A percentile compares a stretch with the other conserved stretches of the same genome.
Evolutionary conservation across 2,797 vertebrate genomes (phyloP).

Genomic region (Chaetodon trifasciatus): DNA sequence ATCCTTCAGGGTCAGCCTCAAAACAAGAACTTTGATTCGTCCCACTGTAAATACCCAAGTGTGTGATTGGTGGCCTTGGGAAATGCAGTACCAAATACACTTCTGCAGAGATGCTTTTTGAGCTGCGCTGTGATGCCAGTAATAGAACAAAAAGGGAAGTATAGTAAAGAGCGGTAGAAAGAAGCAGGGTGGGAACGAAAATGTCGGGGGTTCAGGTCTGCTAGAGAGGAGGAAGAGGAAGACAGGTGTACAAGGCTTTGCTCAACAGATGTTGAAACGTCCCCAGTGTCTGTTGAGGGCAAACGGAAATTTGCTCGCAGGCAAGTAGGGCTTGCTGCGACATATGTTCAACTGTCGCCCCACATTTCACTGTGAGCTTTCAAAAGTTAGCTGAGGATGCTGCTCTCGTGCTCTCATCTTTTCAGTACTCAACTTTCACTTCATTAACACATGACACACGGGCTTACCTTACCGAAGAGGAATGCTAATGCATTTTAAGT

Average conservation of each 20-base stretch:
- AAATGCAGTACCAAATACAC: constrained; percentile 27
- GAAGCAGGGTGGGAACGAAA: constrained; percentile 54
- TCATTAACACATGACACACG: background rate
- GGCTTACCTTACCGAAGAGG: constrained; percentile 12
- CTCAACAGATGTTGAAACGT: constrained; percentile 85
- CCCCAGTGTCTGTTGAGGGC: constrained; percentile 76
- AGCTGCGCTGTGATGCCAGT: constrained; percentile 19
- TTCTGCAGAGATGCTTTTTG: constrained; percentile 44
- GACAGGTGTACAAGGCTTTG: constrained; percentile 82
- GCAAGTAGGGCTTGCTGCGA: constrained; percentile 64
- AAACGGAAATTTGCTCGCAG: constrained; percentile 79
- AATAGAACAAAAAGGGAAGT: constrained; percentile 72
- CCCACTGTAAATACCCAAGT: constrained; percentile 65
- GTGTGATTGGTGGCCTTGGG: constrained; percentile 70
- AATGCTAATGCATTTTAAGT: constrained; percentile 6
- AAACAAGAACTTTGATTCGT: constrained; percentile 82
- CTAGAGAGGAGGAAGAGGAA: constrained; percentile 82
- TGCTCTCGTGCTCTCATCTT: constrained; percentile 31
- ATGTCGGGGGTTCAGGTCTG: constrained; percentile 55
- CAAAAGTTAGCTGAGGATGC: constrained; percentile 56
- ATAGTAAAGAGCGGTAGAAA: constrained; percentile 45
- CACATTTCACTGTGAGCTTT: constrained; percentile 39
- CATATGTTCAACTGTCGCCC: constrained; percentile 75
- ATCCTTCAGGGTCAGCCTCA: constrained; percentile 84
- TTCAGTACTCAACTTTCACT: constrained; percentile 13